Percentiles rank a stretch among this genome's conserved stretches.
Evolutionary conservation across 2,113 vertebrate genomes (phyloP).

Genomic region (Tragelaphus imberbis): DNA sequence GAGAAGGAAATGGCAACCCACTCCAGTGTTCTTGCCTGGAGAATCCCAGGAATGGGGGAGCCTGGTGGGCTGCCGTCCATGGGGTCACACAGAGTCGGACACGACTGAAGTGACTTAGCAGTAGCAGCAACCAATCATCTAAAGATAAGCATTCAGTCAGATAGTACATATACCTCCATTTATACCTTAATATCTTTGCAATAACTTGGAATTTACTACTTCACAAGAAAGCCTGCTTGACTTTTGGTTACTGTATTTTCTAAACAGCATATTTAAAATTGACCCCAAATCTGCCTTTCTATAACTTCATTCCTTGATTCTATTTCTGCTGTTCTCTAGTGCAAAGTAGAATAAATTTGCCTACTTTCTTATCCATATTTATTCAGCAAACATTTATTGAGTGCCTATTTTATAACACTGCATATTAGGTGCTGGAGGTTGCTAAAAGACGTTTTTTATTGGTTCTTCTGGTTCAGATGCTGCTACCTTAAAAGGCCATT

Average conservation of each 20-base stretch:
- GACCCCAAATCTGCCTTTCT: not conserved
- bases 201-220: not conserved
- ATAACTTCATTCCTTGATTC: not conserved
- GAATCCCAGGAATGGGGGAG: too few species aligned
- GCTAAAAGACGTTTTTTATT: not conserved
- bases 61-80: too few species aligned
- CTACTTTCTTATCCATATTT: conserved; percentile 10
- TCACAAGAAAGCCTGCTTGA: not conserved
- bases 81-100: too few species aligned
- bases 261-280: not conserved
- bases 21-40: too few species aligned
- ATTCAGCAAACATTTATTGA: conserved; percentile 21
- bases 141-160: not conserved
- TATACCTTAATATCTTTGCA: not conserved
- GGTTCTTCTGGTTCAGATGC: not conserved
- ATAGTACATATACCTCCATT: not conserved
- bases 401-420: not conserved
- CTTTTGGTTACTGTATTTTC: not conserved
- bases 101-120: too few species aligned
- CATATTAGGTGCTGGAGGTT: not conserved
- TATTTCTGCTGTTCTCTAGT: not conserved
- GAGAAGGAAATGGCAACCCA: too few species aligned
- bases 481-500: not conserved
- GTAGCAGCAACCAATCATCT: not conserved
- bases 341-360: not conserved